phyloP scores from a whole-genome alignment of 2,113 vertebrate species.

The Trinectes maculatus region DNA sequence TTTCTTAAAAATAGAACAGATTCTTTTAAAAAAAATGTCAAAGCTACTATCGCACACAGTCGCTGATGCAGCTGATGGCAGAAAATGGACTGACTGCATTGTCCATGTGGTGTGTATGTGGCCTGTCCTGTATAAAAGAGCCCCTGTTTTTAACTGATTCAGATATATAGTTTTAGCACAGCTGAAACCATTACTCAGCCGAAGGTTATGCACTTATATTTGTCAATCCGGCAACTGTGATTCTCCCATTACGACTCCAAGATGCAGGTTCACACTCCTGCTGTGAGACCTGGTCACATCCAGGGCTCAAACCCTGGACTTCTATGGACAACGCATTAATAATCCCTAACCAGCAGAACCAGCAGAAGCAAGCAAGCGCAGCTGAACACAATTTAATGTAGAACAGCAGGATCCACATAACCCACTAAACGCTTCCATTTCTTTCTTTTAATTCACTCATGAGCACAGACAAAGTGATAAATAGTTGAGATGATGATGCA shows the following conservation, averaged over 20 bases:
- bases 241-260: background rate
- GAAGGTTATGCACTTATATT: conserved; percentile 7
- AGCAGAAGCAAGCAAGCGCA: background rate
- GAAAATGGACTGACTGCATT: background rate
- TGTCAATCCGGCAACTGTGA: background rate
- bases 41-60: background rate
- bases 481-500: conserved; percentile 1
- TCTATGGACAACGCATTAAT: conserved; percentile 5
- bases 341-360: conserved; percentile 7
- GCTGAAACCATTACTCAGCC: conserved; percentile 1
- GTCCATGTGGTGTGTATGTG: background rate
- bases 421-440: background rate
- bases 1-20: too few relatives aligned
- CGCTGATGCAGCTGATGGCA: background rate
- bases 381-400: background rate
- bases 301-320: conserved; percentile 2
- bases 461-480: background rate
- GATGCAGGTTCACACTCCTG: conserved; percentile 14
- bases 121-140: background rate
- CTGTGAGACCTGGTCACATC: conserved; percentile 9
- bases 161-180: conserved; percentile 4
- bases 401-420: background rate
- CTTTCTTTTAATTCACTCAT: background rate
- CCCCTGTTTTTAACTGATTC: background rate
- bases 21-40: too few relatives aligned